Base-by-base conservation (phyloP, 2,888 invertebrate genomes). In the Napeogenes sylphis region DNA sequence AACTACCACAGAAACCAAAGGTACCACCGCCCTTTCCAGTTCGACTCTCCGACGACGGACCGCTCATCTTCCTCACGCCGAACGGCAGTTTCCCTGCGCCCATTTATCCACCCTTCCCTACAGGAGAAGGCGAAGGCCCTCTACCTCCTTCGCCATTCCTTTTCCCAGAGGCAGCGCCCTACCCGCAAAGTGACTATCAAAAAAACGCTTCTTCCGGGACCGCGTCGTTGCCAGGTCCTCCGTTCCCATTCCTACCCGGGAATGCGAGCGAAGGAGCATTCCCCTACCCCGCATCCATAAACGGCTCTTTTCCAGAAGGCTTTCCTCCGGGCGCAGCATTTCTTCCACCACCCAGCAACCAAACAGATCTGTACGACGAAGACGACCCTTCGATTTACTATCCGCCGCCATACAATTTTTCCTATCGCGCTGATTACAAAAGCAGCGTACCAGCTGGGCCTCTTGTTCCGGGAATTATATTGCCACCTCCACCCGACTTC, bases 1-100 rank as follows among this genome's bases (percentile, higher is more conserved):
- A 96, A 86, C 92, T 97, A 76, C 96, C 97, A 54, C 86, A 93
- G 59, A 93, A 94, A 83, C 96, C 96, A 10, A 94, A 94, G 85
- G 93, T 97, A 75, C 96, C 97, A 85, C 97, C 97, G 92, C 97
- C 97, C 90, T 97, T 97, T 94, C 97, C 97, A 81, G 94, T 97
- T 87, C 96, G 95, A 90, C 94, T 97, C 85, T 92, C 93, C 84
- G 95, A 96, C 82, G 93, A 94, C 80, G 97, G 96, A 78, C 97
- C 97, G 82, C 92, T 97, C 87, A 94, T 96, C 91, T 94, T 97
- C 92, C 93, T 97, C 89, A 94, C 95, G 83, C 92, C 93, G 90
- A 95, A 95, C 91, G 92, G 93, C 76, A 93, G 94, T 92, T 91
- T 93, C 91, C 92, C 94, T 91, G 91, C 94, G 92, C 88, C 93